These are phyloP conservation scores for Anaspis maculata DNA, from an alignment of 2,888 invertebrate species.

Conservation along the genomic window DNA sequence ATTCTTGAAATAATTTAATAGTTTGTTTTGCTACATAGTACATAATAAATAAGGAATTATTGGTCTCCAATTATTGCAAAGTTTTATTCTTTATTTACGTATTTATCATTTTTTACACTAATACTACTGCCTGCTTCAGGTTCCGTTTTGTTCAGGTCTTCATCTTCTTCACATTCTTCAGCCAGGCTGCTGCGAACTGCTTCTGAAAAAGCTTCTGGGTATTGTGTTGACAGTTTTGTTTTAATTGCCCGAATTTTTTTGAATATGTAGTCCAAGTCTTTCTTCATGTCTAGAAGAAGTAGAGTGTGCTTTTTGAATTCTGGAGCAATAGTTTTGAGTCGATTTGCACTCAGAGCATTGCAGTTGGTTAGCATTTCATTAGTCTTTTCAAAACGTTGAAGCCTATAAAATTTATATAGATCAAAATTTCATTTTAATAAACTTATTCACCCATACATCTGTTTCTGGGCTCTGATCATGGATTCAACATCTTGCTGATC, in stretches of 20 bases:
- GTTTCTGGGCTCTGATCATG: slow-evolving; percentile 85
- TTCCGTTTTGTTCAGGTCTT: slow-evolving; percentile 16
- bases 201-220: slow-evolving; percentile 58
- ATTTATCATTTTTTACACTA: slow-evolving; percentile 8
- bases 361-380: slow-evolving; percentile 98
- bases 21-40: too few species aligned
- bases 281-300: slow-evolving; percentile 82
- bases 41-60: slow-evolving; percentile 3
- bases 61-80: slow-evolving; percentile 10
- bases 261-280: slow-evolving; percentile 90
- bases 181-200: slow-evolving; percentile 43
- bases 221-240: slow-evolving; percentile 62
- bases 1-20: not conserved
- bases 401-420: slow-evolving; percentile 53
- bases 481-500: slow-evolving; percentile 85
- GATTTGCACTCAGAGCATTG: slow-evolving; percentile 82
- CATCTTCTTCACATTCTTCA: slow-evolving; percentile 39
- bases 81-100: slow-evolving; percentile 10
- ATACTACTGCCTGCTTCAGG: too few species aligned
- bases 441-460: slow-evolving; percentile 58
- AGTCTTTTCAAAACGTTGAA: slow-evolving; percentile 95
- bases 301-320: slow-evolving; percentile 90
- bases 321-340: slow-evolving; percentile 74
- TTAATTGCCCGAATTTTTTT: slow-evolving; percentile 81
- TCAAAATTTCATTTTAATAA: not conserved